Evolutionary conservation across 2,797 vertebrate genomes (phyloP).

Genomic region (Leptoclinus maculatus): DNA sequence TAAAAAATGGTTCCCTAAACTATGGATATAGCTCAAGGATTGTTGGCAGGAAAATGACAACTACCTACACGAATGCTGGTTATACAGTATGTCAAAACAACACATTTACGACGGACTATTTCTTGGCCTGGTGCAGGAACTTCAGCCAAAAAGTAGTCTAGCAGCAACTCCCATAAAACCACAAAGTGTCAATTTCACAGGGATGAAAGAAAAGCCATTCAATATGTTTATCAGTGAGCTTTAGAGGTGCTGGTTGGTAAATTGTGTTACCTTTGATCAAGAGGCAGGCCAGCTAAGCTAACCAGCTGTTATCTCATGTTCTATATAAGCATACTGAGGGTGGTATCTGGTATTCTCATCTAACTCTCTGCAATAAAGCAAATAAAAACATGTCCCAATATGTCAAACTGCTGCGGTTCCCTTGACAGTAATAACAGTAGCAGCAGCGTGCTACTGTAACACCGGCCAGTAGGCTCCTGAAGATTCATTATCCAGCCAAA

Average conservation of each 20-base stretch:
- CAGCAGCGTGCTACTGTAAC: conserved; percentile 9
- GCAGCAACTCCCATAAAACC: too few species aligned
- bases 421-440: conserved; percentile 17
- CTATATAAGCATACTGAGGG: background rate
- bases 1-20: conserved; percentile 29
- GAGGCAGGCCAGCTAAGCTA: too few species aligned
- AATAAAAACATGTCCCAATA: too few species aligned
- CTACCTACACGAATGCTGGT: conserved; percentile 18
- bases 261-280: too few species aligned
- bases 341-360: background rate
- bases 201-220: too few species aligned
- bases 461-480: conserved; percentile 5
- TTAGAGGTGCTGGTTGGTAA: too few species aligned
- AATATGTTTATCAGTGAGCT: too few species aligned
- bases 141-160: too few species aligned
- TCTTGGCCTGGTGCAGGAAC: too few species aligned
- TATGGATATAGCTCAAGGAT: conserved; percentile 15
- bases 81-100: background rate
- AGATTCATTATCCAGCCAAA: conserved; percentile 31
- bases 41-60: conserved; percentile 22
- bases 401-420: background rate
- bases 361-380: background rate
- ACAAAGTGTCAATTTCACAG: too few species aligned
- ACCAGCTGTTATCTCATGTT: too few species aligned
- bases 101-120: too few species aligned